phyloP scores from a whole-genome alignment of 2,113 vertebrate genomes.

The Talpa occidentalis region DNA sequence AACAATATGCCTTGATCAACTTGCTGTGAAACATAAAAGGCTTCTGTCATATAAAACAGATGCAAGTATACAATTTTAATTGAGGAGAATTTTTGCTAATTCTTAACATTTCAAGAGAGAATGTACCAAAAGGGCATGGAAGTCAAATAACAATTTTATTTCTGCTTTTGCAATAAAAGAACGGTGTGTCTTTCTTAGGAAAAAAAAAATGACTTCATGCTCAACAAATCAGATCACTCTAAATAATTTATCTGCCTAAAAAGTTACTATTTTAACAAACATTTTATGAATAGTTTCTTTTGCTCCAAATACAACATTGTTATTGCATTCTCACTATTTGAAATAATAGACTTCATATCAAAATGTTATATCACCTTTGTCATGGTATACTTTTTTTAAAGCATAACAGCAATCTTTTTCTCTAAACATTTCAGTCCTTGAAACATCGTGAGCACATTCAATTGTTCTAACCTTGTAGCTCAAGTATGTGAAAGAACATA shows the following conservation, averaged over 20 bases:
- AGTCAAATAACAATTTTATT: constrained; percentile 17
- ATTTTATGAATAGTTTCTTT: neutral
- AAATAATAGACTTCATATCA: neutral
- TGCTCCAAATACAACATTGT: neutral
- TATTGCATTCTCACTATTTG: neutral
- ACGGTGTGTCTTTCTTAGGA: neutral
- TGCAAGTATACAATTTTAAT: constrained; percentile 10
- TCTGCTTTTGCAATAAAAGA: neutral
- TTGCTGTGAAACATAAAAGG: constrained; percentile 22
- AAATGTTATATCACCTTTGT: neutral
- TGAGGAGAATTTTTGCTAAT: neutral
- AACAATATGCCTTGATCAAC: constrained; percentile 25
- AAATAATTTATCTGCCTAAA: neutral
- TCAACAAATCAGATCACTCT: constrained; percentile 21
- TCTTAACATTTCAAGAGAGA: constrained; percentile 37
- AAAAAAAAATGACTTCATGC: neutral
- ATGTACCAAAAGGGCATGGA: neutral
- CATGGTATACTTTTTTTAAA: neutral
- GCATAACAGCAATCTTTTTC: neutral
- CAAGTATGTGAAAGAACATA: constrained; percentile 17
- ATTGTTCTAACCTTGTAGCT: constrained; percentile 5
- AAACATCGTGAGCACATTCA: neutral
- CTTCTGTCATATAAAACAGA: constrained; percentile 25
- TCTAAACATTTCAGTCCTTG: neutral
- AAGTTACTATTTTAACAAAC: constrained; percentile 13